Evolutionary conservation across 2,113 vertebrate species (phyloP).

Genomic region (Arizona elegans): DNA sequence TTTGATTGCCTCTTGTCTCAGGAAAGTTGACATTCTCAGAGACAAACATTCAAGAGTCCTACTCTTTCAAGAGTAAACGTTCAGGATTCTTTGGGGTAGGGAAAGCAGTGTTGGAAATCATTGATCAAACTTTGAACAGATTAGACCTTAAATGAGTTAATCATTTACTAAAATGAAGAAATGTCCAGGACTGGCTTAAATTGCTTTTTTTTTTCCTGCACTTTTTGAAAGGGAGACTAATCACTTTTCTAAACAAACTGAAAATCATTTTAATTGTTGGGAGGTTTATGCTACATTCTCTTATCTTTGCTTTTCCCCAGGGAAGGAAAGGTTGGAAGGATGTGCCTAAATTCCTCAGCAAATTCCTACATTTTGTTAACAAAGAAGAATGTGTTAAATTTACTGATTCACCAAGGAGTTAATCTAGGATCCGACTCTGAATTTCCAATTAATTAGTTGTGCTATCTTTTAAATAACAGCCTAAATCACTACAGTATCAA

Average conservation of each 20-base stretch:
- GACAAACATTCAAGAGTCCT: neutral
- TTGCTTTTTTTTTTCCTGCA: neutral
- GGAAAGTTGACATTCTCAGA: conserved; percentile 4
- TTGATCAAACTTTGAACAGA: neutral
- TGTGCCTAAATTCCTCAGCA: neutral
- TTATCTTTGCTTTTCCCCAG: neutral
- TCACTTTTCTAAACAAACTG: neutral
- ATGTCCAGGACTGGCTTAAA: neutral
- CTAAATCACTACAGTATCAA: neutral
- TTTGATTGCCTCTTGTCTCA: conserved; percentile 28
- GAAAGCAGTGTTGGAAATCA: conserved; percentile 20
- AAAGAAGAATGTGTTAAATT: neutral
- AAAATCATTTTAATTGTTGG: neutral
- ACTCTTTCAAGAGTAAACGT: neutral
- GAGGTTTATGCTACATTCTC: neutral
- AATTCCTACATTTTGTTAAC: neutral
- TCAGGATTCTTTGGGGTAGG: neutral
- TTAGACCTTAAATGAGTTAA: neutral
- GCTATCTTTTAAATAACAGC: neutral
- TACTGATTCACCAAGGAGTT: neutral
- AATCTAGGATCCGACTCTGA: neutral
- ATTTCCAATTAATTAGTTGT: neutral
- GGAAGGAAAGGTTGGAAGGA: neutral
- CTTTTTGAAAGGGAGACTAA: neutral
- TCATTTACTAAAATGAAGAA: neutral